Evolutionary conservation across 30 jellyfish, hydroid and myxozoan species (phyloP).

Genomic region (Hydra vulgaris): DNA sequence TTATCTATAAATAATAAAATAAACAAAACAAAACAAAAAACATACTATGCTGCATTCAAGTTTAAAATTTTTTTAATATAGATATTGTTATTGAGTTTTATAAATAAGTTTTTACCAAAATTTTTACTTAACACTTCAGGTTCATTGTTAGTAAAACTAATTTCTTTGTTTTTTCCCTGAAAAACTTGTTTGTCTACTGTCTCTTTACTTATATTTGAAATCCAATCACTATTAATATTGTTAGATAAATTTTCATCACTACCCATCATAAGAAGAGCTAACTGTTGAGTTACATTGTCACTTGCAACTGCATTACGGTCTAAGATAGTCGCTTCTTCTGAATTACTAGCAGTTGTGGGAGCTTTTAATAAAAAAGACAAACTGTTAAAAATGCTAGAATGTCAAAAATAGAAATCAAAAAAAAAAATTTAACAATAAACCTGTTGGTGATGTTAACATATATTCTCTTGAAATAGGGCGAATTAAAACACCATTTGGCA

Average conservation of each 20-base stretch:
- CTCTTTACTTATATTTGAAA: not conserved
- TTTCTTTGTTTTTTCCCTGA: not conserved
- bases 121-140: not conserved
- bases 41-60: not conserved
- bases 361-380: no score
- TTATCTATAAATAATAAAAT: slow-evolving; percentile 36
- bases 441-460: slow-evolving; percentile 81
- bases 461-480: slow-evolving; percentile 94
- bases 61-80: not conserved
- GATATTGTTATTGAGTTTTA: not conserved
- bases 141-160: not conserved
- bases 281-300: slow-evolving; percentile 37
- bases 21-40: not conserved
- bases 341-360: no score
- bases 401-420: not conserved
- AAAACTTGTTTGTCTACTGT: not conserved
- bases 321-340: no score
- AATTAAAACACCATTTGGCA: slow-evolving; percentile 91
- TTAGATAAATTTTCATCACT: slow-evolving; percentile 30
- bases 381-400: not conserved
- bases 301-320: no score
- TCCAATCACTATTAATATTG: not conserved
- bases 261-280: slow-evolving; percentile 32
- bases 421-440: slow-evolving; percentile 13
- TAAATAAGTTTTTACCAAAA: no score